Conservation (phyloP, 2,113 vertebrate species). For the Dolichallabes microphthalmus region DNA sequence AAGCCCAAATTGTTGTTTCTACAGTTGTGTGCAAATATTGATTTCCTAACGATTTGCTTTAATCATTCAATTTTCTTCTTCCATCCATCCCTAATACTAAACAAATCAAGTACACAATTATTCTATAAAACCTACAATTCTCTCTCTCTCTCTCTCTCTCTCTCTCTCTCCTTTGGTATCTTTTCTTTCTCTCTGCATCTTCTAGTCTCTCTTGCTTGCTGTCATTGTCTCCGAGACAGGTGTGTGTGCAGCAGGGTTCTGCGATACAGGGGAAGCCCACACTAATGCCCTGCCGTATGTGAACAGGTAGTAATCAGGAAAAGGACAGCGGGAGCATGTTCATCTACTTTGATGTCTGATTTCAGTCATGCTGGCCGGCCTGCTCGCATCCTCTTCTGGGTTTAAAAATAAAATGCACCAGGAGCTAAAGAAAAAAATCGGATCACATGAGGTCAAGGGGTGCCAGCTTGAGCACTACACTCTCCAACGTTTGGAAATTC, state of each 20-base stretch:
- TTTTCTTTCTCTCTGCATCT: background rate
- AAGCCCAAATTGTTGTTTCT: too few species aligned
- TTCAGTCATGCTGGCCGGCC: background rate
- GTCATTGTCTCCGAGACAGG: slow-evolving; percentile 5
- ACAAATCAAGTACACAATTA: too few species aligned
- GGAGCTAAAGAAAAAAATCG: background rate
- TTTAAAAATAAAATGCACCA: slow-evolving; percentile 14
- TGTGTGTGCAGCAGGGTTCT: slow-evolving; percentile 33
- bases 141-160: slow-evolving; percentile 4
- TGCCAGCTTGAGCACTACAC: background rate
- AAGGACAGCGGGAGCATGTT: slow-evolving; percentile 17
- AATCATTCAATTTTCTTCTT: too few species aligned
- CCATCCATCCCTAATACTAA: too few species aligned
- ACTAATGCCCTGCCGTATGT: background rate
- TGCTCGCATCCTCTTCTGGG: background rate
- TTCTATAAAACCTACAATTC: background rate
- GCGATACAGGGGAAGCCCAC: slow-evolving; percentile 5
- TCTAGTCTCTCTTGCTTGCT: background rate
- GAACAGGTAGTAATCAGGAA: slow-evolving; percentile 32
- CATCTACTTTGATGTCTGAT: slow-evolving; percentile 24
- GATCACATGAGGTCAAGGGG: background rate
- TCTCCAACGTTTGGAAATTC: background rate
- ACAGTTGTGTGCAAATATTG: too few species aligned
- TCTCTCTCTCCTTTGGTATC: background rate
- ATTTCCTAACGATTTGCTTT: too few species aligned